phyloP scores from a whole-genome alignment of 2,113 vertebrate genomes.

The Cyprinodon variegatus region DNA sequence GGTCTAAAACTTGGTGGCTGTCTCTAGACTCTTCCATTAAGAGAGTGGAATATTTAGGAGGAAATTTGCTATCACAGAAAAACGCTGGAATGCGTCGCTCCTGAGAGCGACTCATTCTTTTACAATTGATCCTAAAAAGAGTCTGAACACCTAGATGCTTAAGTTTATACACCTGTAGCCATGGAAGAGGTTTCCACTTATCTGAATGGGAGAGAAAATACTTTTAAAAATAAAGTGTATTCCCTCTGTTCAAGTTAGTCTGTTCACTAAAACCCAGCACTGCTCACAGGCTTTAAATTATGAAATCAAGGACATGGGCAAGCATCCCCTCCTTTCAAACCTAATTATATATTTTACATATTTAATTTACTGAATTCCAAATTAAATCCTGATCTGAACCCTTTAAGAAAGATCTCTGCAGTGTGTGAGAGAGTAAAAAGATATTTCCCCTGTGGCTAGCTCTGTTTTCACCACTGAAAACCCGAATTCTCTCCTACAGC shows the following conservation, averaged over 20 bases:
- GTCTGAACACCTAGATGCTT: too few relatives aligned
- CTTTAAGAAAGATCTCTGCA: conserved; percentile 2
- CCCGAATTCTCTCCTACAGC: conserved; percentile 33
- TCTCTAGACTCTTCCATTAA: too few relatives aligned
- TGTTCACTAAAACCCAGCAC: background rate
- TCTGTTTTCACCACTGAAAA: conserved; percentile 26
- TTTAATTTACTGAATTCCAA: conserved; percentile 3
- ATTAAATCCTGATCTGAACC: conserved; percentile 9
- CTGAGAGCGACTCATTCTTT: too few relatives aligned
- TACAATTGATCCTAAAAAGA: too few relatives aligned
- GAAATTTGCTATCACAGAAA: too few relatives aligned
- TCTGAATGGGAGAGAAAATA: too few relatives aligned
- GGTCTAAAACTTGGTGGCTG: too few relatives aligned
- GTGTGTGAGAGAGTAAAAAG: conserved; percentile 18
- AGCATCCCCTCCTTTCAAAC: conserved; percentile 7
- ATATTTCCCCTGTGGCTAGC: conserved; percentile 20
- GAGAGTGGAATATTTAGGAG: too few relatives aligned
- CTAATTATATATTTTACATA: background rate
- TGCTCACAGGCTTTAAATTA: background rate
- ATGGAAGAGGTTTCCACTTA: too few relatives aligned
- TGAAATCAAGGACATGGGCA: background rate
- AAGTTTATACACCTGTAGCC: too few relatives aligned
- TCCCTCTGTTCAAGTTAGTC: background rate
- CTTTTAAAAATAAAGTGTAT: background rate
- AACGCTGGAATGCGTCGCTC: too few relatives aligned